Percentiles rank a stretch among this genome's conserved stretches.
Evolutionary conservation across 2,113 vertebrate species (phyloP).

Genomic region (Phyllostomus discolor): DNA sequence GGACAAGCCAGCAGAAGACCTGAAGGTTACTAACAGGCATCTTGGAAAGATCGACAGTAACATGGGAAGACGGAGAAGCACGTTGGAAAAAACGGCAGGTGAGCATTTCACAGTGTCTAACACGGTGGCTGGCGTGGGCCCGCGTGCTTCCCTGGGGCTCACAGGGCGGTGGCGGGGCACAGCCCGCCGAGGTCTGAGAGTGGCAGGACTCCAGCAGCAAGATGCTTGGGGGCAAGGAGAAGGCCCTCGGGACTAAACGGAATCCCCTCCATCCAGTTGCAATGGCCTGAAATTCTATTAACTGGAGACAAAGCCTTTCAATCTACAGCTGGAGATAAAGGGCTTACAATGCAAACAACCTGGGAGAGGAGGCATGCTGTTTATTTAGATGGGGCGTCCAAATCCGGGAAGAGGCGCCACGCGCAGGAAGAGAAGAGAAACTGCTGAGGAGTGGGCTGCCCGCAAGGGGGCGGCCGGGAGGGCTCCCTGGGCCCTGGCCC

Average conservation of each 20-base stretch:
- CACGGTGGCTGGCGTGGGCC: not conserved
- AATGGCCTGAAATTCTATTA: slow-evolving; percentile 60
- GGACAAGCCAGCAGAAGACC: not conserved
- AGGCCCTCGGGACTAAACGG: slow-evolving; percentile 48
- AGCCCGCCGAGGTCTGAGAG: not conserved
- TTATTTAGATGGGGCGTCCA: slow-evolving; percentile 9
- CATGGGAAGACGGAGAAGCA: not conserved
- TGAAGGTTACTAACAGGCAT: not conserved
- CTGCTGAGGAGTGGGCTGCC: not conserved
- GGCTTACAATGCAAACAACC: slow-evolving; percentile 60
- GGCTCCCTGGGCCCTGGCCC: not conserved
- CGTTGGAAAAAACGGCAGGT: not conserved
- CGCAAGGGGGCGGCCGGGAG: not conserved
- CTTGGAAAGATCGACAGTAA: not conserved
- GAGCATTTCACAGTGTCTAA: not conserved
- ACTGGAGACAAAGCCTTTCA: slow-evolving; percentile 59
- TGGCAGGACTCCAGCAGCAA: not conserved
- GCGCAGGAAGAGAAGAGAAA: not conserved
- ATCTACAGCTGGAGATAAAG: slow-evolving; percentile 61
- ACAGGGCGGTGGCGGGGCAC: not conserved
- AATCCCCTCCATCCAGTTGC: slow-evolving; percentile 50
- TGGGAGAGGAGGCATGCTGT: not conserved
- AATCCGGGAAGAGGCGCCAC: not conserved
- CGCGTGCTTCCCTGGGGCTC: not conserved
- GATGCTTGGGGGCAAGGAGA: slow-evolving; percentile 57